These are phyloP conservation scores for Tetranychus truncatus DNA, from an alignment of 2,888 invertebrate genomes.

Conservation along the genomic window DNA sequence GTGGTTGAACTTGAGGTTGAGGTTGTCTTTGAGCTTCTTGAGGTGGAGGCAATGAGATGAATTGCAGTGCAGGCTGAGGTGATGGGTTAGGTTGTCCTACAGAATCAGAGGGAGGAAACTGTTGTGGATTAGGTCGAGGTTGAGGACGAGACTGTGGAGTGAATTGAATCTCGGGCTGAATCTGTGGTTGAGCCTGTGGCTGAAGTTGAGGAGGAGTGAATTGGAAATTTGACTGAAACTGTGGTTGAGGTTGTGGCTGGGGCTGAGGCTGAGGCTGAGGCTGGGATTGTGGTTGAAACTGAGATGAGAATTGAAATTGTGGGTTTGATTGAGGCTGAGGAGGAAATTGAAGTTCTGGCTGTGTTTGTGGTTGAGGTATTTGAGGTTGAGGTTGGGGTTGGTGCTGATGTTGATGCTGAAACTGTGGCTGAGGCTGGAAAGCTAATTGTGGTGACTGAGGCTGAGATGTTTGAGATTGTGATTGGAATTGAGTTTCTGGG, in stretches of 20 bases:
- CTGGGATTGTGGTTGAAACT: neutral
- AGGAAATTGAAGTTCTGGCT: neutral
- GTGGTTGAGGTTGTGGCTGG: neutral
- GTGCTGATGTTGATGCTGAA: neutral
- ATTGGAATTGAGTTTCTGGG: neutral
- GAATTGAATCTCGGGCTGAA: too few species aligned
- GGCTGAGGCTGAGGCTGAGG: conserved; percentile 1
- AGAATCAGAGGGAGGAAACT: too few species aligned
- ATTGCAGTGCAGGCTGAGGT: too few species aligned
- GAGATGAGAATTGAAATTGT: neutral
- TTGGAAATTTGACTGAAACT: too few species aligned
- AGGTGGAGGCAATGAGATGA: too few species aligned
- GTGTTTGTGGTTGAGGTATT: neutral
- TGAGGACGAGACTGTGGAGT: too few species aligned
- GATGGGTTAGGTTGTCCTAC: too few species aligned
- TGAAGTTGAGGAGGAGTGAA: neutral
- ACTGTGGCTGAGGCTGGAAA: neutral
- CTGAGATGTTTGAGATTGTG: neutral
- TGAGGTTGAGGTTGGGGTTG: neutral
- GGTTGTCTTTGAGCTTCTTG: neutral
- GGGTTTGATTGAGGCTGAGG: too few species aligned
- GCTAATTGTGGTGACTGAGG: neutral
- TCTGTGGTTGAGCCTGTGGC: neutral
- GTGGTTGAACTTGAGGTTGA: neutral
- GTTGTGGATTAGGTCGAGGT: too few species aligned